Conservation (phyloP, 2,797 vertebrate species). For the Urocyon cinereoargenteus region DNA sequence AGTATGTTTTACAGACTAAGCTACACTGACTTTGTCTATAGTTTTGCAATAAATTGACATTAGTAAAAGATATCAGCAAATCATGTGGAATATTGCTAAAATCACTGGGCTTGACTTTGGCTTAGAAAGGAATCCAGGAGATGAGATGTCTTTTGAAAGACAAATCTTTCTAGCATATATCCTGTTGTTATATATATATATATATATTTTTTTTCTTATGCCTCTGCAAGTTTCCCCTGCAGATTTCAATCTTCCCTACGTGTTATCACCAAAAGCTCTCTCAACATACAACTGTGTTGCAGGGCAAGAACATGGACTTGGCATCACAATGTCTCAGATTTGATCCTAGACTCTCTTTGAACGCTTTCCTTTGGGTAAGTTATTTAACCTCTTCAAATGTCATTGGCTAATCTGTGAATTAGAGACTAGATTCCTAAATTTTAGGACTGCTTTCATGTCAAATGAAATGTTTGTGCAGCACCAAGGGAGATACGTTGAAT, state of each 20-base stretch:
- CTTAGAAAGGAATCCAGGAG: not conserved
- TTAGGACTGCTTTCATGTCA: not conserved
- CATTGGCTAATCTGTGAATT: not conserved
- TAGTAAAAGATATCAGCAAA: slow-evolving; percentile 1
- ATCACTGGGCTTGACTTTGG: not conserved
- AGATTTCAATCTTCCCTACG: not conserved
- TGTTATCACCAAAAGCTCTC: not conserved
- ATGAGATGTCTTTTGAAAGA: not conserved
- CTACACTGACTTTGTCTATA: not conserved
- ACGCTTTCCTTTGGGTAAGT: not conserved
- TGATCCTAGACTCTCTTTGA: not conserved
- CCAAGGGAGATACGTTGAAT: not conserved
- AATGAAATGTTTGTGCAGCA: not conserved
- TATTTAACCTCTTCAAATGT: not conserved
- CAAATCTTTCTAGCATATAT: not conserved
- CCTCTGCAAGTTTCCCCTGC: not conserved
- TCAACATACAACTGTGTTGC: not conserved
- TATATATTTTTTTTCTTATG: not conserved
- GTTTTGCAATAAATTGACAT: slow-evolving; percentile 27
- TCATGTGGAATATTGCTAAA: not conserved
- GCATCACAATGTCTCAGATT: not conserved
- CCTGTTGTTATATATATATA: not conserved
- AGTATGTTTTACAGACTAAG: slow-evolving; percentile 35
- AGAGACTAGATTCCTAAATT: not conserved
- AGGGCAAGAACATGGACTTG: not conserved